Evolutionary conservation across 2,113 vertebrate genomes (phyloP), one percentile per base, ranked within the genome.

Genomic region (Euleptes europaea): DNA sequence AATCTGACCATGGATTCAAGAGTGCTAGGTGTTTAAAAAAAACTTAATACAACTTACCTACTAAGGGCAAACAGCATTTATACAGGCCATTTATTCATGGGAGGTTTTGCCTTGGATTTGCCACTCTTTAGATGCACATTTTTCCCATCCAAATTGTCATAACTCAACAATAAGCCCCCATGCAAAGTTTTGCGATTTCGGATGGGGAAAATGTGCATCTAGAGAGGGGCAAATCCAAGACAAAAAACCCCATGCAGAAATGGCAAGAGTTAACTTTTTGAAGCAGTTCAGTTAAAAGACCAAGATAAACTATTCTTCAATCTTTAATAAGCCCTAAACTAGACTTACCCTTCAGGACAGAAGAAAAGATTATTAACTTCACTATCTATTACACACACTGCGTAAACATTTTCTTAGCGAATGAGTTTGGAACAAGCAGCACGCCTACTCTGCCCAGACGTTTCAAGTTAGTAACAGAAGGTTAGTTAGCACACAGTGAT

Each of bases 1-100:
- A 3, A 85, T 82, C 76, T 89, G 49, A 38, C 84, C 80, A 91
- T 86, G 84, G 82, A 89, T 93, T 78, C 26, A 85, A 86, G 11
- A 9, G 86, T 86, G 88, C 82, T 86, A 5, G 66, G n/a, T 80
- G 67, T 60, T 10, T 5, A 73, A 88, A 83, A 78, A 82, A 90
- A 57, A 80, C 2, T 35, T 3, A 66, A 80, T 0, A 51, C 82
- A 83, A 85, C 78, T 57, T 31, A 9, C 1, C 83, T 88, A 3
- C 44, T 63, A 82, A 40, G 47, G 75, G 26, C 81, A 82, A 21
- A 2, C 65, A 35, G 84, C 44, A 42, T 21, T 26, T 75, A 6
- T 78, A 23, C 84, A 35, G n/a, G n/a, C n/a, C n/a, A n/a, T n/a
- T n/a, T n/a, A n/a, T n/a, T n/a, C n/a, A n/a, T n/a, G n/a, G n/a